Conservation (phyloP, 2,113 vertebrate species). For the Saimiri boliviensis region DNA sequence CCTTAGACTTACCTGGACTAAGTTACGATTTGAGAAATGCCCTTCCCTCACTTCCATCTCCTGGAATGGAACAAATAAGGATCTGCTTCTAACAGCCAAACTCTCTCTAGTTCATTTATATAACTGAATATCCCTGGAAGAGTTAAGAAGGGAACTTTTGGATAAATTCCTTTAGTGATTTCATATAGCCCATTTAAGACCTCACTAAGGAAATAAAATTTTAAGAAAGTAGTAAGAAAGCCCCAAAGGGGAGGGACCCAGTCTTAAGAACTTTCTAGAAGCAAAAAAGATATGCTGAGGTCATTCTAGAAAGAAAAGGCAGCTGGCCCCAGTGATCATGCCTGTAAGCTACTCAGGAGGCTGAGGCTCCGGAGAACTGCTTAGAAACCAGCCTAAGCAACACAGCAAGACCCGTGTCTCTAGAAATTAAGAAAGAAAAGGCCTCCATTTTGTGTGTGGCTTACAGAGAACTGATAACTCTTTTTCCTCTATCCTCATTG, state of each 20-base stretch:
- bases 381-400: neutral
- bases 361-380: neutral
- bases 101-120: conserved; percentile 3
- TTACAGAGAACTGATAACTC: neutral
- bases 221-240: conserved; percentile 18
- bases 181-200: neutral
- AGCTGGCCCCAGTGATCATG: neutral
- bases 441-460: neutral
- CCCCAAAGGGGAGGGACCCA: neutral
- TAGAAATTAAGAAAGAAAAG: neutral
- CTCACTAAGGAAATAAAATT: neutral
- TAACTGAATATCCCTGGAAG: conserved; percentile 1
- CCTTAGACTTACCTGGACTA: neutral
- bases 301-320: conserved; percentile 16
- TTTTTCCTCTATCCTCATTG: neutral
- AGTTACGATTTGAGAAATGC: conserved; percentile 33
- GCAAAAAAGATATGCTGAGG: neutral
- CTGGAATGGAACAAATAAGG: neutral
- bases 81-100: conserved; percentile 13
- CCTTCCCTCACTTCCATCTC: neutral
- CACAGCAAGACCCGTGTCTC: too few relatives aligned
- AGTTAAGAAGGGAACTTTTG: neutral
- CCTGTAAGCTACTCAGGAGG: neutral
- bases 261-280: conserved; percentile 20
- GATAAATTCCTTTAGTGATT: conserved; percentile 28